Evolutionary conservation across 2,113 vertebrate species (phyloP).

Genomic region (Peromyscus maniculatus): DNA sequence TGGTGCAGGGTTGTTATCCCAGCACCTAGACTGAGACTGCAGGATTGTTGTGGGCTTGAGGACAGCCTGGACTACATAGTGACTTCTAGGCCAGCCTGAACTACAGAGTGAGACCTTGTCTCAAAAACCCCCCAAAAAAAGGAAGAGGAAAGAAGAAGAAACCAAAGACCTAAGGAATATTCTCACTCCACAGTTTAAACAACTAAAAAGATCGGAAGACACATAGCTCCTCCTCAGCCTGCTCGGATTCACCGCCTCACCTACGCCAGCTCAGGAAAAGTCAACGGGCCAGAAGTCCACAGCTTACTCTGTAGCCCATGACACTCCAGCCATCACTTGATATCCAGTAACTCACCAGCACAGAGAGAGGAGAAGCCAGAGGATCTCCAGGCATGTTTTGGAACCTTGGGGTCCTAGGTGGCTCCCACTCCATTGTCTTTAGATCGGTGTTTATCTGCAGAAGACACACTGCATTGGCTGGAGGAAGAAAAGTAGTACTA

Average conservation of each 20-base stretch:
- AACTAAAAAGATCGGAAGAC: conserved; percentile 11
- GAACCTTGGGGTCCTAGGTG: conserved; percentile 57
- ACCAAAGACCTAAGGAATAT: not conserved
- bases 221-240: not conserved
- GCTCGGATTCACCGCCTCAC: not conserved
- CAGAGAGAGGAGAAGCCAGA: conserved; percentile 56
- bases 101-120: not conserved
- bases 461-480: conserved; percentile 28
- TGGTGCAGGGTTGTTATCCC: not conserved
- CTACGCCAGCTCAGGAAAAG: not conserved
- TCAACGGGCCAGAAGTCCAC: conserved; percentile 14
- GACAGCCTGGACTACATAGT: not conserved
- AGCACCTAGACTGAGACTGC: not conserved
- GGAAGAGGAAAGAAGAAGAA: not conserved
- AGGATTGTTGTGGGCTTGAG: not conserved
- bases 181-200: not conserved
- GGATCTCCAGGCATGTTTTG: conserved; percentile 18
- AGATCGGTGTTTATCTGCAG: conserved; percentile 68
- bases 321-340: not conserved
- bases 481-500: conserved; percentile 32
- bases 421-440: conserved; percentile 56
- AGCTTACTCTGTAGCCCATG: not conserved
- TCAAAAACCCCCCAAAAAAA: not conserved
- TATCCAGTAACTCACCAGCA: conserved; percentile 65
- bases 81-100: not conserved